A percentile compares a stretch with the other conserved stretches of the same genome.
Conservation (phyloP, 2,797 vertebrate genomes). For the Hoplostethus atlanticus region DNA sequence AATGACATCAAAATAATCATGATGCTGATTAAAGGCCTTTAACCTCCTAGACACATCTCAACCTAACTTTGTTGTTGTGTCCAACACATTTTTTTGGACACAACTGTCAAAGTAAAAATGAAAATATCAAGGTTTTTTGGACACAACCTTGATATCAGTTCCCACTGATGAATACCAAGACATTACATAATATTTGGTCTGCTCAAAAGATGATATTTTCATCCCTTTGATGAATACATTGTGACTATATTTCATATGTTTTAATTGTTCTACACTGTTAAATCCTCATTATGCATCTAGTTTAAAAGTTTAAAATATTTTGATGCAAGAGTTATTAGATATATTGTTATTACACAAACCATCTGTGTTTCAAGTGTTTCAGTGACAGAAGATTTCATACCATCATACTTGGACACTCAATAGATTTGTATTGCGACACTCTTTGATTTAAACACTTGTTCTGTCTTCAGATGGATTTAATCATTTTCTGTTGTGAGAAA, state of each 20-base stretch:
- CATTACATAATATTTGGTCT: constrained; percentile 34
- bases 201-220: constrained; percentile 7
- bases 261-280: too few species aligned
- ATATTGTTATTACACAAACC: too few species aligned
- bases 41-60: background rate
- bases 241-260: too few species aligned
- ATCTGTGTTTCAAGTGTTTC: too few species aligned
- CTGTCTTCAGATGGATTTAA: constrained; percentile 19
- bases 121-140: too few species aligned
- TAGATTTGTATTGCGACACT: background rate
- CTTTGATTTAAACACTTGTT: constrained; percentile 19
- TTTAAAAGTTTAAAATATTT: too few species aligned
- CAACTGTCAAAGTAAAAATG: too few species aligned
- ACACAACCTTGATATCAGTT: background rate
- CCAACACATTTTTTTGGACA: background rate
- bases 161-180: constrained; percentile 26
- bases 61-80: background rate
- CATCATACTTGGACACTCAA: background rate
- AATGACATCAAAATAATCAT: background rate
- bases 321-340: too few species aligned
- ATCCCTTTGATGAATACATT: background rate
- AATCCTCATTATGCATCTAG: too few species aligned
- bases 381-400: background rate
- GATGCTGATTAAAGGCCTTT: background rate
- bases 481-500: constrained; percentile 18